Percentiles rank a stretch among this genome's conserved stretches.
phyloP scores from a whole-genome alignment of 2,888 invertebrate genomes.

The Lypha dubia region DNA sequence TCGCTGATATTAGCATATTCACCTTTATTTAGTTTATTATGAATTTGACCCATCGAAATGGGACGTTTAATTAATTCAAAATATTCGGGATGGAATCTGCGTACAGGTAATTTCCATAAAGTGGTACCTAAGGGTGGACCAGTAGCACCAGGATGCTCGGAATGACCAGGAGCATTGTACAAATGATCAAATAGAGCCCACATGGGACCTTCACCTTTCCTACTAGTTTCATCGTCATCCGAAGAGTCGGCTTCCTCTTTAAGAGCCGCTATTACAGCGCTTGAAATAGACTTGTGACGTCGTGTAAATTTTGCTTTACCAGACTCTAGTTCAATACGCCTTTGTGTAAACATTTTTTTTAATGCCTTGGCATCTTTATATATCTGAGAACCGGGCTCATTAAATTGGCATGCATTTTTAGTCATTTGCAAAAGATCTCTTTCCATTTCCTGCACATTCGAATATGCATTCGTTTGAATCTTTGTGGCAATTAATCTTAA shows the following conservation, averaged over 20 bases:
- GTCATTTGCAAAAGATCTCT: slow-evolving; percentile 95
- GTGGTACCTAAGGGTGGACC: slow-evolving; percentile 95
- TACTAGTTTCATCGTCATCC: slow-evolving; percentile 86
- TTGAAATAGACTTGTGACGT: slow-evolving; percentile 76
- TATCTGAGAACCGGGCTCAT: slow-evolving; percentile 97
- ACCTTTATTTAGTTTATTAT: slow-evolving; percentile 91
- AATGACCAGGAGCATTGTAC: slow-evolving; percentile 86
- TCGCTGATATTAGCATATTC: slow-evolving; percentile 93
- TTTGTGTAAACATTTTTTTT: slow-evolving; percentile 88
- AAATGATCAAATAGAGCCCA: slow-evolving; percentile 96
- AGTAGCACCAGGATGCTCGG: slow-evolving; percentile 84
- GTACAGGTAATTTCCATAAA: slow-evolving; percentile 96
- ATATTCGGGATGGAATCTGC: slow-evolving; percentile 97
- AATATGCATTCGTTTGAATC: slow-evolving; percentile 93
- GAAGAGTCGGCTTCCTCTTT: slow-evolving; percentile 86
- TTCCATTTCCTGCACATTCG: slow-evolving; percentile 91
- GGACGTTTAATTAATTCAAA: slow-evolving; percentile 98
- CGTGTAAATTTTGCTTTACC: slow-evolving; percentile 85
- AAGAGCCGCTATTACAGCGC: slow-evolving; percentile 81
- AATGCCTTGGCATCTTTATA: slow-evolving; percentile 97
- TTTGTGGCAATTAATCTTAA: slow-evolving; percentile 95
- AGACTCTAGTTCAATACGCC: slow-evolving; percentile 89
- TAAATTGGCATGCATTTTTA: slow-evolving; percentile 97
- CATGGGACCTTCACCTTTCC: slow-evolving; percentile 89
- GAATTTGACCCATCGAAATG: slow-evolving; percentile 95